Evolutionary conservation across 1,140 invertebrate genomes (phyloP), one percentile per base, ranked within the genome.

Genomic region (Helicoverpa zea): DNA sequence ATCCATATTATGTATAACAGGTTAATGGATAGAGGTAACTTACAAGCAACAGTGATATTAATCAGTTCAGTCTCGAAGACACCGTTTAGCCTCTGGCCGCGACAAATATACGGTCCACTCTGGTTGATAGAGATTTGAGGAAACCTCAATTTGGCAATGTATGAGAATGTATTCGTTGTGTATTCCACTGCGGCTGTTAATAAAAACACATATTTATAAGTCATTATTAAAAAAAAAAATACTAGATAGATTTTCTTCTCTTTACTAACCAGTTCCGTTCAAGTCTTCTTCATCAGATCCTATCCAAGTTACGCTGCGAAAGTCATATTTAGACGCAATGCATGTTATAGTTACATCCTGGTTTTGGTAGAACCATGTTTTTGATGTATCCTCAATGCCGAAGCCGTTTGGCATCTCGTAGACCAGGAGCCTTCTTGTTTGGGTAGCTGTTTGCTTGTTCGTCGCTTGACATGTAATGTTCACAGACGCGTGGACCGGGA

Each of bases 351-450:
- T 74, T 5, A 91, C 86, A n/a, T 81, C 81, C 16, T 91, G 72
- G 12, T 84, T 85, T 83, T 94, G 89, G 7, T 88, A 81, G 74
- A 86, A 94, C 91, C 92, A 93, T 7, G 70, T 83, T 12, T 82
- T 56, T 2, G 85, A 29, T 0, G 54, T 66, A 66, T 89, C 73
- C 18, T 80, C 83, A 7, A 94, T 87, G 12, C 91, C 93, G 74
- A 94, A 94, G 7, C 93, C 92, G 56, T 76, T 81, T 12, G 70
- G 16, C 9, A 94, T 83, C 76, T 94, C 93, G 59, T 92, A 83
- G 13, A 94, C 88, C 0, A 91, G 52, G 61, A 94, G 80, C 51
- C 78, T 72, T 29, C 59, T 78, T 47, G 82, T 1, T 70, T 61
- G 16, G 2, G 14, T 47, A 54, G 9, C 14, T 54, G 0, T 51